Base-by-base conservation (phyloP, 2,113 vertebrate genomes). In the Boleophthalmus pectinirostris region DNA sequence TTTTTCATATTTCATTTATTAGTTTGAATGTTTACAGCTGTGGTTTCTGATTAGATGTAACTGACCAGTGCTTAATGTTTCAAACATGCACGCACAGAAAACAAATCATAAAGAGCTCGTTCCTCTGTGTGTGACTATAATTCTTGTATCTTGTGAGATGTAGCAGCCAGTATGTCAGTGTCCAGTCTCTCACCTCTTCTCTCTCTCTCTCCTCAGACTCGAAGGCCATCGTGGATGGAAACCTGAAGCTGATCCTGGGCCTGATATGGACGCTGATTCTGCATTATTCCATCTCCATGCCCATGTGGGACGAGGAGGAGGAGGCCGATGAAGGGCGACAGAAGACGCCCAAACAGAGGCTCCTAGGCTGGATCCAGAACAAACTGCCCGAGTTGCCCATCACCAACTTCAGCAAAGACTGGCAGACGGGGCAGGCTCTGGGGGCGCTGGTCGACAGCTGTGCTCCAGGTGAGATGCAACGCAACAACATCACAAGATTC, bases 221-320 rank as follows among this genome's bases (percentile, higher is more conserved):
- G 51, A 92, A 92, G 86, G 94, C 94, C 72, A 95, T 95, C 3
- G 94, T 95, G 66, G 94, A 95, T 81, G 94, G 94, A 49, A 95
- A 95, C 89, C 91, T 95, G 88, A 95, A 95, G 91, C 93, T 95
- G 85, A 95, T 95, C 83, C 88, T 95, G 47, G 94, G 94, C 68
- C 88, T 95, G 83, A 94, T 95, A 70, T 95, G 94, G 94, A 95
- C 94, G 24, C 85, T 95, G 74, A 95, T 95, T 58, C 90, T 95
- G 79, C 94, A 95, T 72, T 95, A 95, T 85, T 95, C 94, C 25
- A 95, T 95, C 88, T 95, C 94, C 77, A 95, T 95, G 94, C 94
- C 94, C 72, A 94, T 95, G 94, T 95, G 94, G 94, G 94, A 95
- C 9, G 94, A 95, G 74, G 94, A 95, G 3, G 94, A 95, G 71